Base-by-base conservation (phyloP, 1,140 invertebrate species). In the Meloidogyne chitwoodi region DNA sequence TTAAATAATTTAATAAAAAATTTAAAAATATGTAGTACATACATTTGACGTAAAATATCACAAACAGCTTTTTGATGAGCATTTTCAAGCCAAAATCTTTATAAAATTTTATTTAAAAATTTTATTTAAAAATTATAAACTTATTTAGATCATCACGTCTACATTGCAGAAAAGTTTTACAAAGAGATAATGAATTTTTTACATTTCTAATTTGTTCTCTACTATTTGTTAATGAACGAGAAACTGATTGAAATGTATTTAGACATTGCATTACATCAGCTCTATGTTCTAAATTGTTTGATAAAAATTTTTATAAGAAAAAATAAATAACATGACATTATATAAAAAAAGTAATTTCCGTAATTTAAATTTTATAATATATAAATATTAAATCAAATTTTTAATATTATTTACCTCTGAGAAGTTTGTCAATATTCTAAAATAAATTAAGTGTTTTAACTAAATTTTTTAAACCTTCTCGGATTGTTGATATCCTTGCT, bases 81-180 rank as follows among this genome's bases (percentile, higher is more conserved):
- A 73, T 81, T 86, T 72, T 86, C 84, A n/a, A 87, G 66, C 84
- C 84, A 86, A n/a, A 86, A 72, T 31, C 71, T 75, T 31, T 31
- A 14, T 22, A 19, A 8, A 24, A 34, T 10, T 19, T 24, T n/a
- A 63, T 34, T 26, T 26, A 72, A 66, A 56, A 10, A 56, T 19
- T 48, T 29, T 24, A 44, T n/a, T 27, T 3, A 8, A 22, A 8
- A n/a, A 24, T 34, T 61, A 96, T 68, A 96, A 89, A 73, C 83
- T 94, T 93, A 81, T 94, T 92, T 62, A 99, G 89, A 88, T 98
- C 95, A 83, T 96, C 94, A 66, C 94, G 90, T 77, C 93, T 91
- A 88, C 94, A 94, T 77, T 94, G 92, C 62, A 99, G 88, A 34
- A 98, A 88, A 26, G 92, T 92, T 87, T 96, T 94, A 87, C 94